phyloP scores from a whole-genome alignment of 2,113 vertebrate genomes.

The Nycticebus coucang region DNA sequence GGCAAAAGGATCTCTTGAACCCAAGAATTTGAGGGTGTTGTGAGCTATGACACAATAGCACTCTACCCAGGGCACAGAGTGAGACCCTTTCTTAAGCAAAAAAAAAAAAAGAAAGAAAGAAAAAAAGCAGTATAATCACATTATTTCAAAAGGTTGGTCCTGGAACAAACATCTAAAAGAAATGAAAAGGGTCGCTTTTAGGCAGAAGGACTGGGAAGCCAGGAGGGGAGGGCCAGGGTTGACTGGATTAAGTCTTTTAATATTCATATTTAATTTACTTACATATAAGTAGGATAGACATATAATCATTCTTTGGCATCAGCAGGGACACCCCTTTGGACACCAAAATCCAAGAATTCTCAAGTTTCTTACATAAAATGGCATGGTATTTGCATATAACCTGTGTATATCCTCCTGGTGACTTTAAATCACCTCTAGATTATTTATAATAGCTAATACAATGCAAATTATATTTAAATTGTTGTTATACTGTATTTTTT shows the following conservation, averaged over 20 bases:
- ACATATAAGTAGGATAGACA: neutral
- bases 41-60: too few species aligned
- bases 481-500: neutral
- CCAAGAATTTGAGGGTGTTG: too few species aligned
- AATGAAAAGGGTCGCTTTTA: neutral
- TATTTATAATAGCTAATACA: neutral
- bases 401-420: neutral
- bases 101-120: too few species aligned
- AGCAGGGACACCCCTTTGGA: neutral
- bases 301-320: neutral
- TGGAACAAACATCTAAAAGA: conserved; percentile 10
- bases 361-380: neutral
- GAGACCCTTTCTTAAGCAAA: too few species aligned
- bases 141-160: conserved; percentile 16
- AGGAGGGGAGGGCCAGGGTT: neutral
- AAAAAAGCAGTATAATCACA: neutral
- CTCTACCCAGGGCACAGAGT: too few species aligned
- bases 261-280: conserved; percentile 40
- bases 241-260: neutral
- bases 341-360: neutral
- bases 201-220: neutral
- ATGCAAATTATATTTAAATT: neutral
- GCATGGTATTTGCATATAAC: neutral
- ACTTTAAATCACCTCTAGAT: neutral
- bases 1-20: too few species aligned